Evolutionary conservation across 2,113 vertebrate genomes (phyloP).

Genomic region (Recurvirostra avosetta): DNA sequence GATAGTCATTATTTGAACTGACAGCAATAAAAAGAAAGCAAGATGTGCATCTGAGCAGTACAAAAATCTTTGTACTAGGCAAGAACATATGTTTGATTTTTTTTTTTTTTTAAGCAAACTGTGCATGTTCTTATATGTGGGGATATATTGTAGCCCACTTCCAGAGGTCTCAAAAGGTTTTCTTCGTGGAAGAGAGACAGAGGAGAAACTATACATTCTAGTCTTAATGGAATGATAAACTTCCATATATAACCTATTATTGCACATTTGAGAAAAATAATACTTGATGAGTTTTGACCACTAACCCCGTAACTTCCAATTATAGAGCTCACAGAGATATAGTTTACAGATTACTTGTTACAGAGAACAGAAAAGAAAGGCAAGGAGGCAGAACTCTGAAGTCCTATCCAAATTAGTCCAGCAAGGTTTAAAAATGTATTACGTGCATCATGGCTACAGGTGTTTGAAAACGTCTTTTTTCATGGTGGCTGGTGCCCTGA

Average conservation of each 20-base stretch:
- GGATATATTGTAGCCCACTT: not conserved
- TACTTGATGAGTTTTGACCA: not conserved
- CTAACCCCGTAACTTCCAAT: not conserved
- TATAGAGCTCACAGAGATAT: not conserved
- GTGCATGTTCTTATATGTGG: not conserved
- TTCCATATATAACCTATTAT: not conserved
- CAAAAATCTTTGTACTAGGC: not conserved
- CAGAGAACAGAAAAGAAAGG: not conserved
- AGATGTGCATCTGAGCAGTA: not conserved
- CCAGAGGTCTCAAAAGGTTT: not conserved
- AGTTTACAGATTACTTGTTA: not conserved
- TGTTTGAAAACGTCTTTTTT: not conserved
- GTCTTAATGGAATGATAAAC: not conserved
- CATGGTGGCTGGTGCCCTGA: not conserved
- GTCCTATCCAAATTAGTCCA: not conserved
- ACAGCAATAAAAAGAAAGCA: not conserved
- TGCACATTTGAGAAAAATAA: not conserved
- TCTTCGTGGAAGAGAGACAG: not conserved
- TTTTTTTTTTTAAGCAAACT: not conserved
- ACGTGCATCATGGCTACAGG: not conserved
- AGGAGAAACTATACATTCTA: not conserved
- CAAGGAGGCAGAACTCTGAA: not conserved
- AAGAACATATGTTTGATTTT: not conserved
- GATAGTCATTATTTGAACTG: not conserved
- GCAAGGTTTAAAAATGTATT: not conserved